Evolutionary conservation across 2,113 vertebrate species (phyloP).

Genomic region (Columbina picui): DNA sequence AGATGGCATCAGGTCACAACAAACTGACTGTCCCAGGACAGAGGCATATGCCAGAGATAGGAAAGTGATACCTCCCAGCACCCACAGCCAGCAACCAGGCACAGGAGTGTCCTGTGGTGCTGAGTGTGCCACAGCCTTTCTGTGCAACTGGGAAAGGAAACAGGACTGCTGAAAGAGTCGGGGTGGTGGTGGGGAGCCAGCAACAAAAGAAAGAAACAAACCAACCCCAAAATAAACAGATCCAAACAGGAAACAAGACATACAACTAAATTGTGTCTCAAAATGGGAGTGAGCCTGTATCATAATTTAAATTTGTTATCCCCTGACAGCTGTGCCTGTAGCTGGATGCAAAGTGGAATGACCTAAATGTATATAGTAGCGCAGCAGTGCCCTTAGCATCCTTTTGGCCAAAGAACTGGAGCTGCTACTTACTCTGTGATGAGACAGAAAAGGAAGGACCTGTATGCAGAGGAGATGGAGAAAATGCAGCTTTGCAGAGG

Average conservation of each 20-base stretch:
- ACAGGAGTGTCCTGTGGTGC: accelerated
- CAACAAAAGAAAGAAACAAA: background rate
- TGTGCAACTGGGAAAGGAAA: background rate
- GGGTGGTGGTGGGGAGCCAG: too few species aligned
- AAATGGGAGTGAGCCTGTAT: background rate
- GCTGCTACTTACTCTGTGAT: background rate
- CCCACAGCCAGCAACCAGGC: background rate
- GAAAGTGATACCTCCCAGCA: background rate
- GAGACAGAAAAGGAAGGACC: background rate
- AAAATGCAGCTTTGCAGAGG: background rate
- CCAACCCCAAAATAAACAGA: too few species aligned
- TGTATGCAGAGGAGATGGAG: background rate
- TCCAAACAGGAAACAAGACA: background rate
- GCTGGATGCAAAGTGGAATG: background rate
- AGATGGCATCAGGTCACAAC: background rate
- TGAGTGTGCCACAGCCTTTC: background rate
- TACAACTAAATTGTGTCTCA: background rate
- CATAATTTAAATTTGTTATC: background rate
- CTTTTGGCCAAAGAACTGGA: background rate
- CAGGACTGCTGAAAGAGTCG: background rate
- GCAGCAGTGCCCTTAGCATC: background rate
- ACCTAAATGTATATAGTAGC: background rate
- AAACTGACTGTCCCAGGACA: background rate
- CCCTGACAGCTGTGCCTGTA: background rate
- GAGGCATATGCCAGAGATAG: accelerated